Conservation (phyloP, 2,797 vertebrate species). For the Neostethus bicornis region DNA sequence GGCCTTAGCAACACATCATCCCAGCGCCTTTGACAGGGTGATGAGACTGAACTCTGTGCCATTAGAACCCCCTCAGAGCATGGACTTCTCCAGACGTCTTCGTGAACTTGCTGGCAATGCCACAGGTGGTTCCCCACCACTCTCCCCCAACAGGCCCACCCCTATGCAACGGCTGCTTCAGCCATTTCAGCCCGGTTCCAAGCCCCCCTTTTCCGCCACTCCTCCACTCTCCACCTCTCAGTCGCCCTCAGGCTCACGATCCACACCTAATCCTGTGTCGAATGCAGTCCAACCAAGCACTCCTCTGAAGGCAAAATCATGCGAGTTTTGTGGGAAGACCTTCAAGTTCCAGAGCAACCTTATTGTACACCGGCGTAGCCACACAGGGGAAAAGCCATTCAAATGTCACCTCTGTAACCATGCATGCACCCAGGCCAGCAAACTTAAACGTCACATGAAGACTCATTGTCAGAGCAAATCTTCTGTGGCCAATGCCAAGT, state of each 20-base stretch:
- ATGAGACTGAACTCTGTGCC: constrained; percentile 97
- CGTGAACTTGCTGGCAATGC: constrained; percentile 96
- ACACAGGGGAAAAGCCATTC: constrained; percentile 98
- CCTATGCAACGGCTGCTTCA: constrained; percentile 98
- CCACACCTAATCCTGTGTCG: constrained; percentile 74
- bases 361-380: constrained; percentile 96
- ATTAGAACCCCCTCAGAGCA: constrained; percentile 91
- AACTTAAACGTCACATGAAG: constrained; percentile 99
- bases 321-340: constrained; percentile 97
- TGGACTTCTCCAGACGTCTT: constrained; percentile 98
- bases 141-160: constrained; percentile 95
- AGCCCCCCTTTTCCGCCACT: constrained; percentile 93
- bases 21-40: constrained; percentile 98
- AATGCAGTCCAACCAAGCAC: constrained; percentile 77
- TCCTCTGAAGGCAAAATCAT: constrained; percentile 94
- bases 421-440: constrained; percentile 97
- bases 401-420: constrained; percentile 98
- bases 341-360: constrained; percentile 99
- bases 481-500: constrained; percentile 89
- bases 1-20: constrained; percentile 96
- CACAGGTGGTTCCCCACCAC: constrained; percentile 88
- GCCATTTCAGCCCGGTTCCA: constrained; percentile 95
- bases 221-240: constrained; percentile 93
- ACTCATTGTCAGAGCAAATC: constrained; percentile 96
- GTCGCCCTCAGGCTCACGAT: constrained; percentile 89